A percentile compares a stretch with the other conserved stretches of the same genome.
Conservation (phyloP, 2,113 vertebrate species). For the Romanogobio albipinnatus region DNA sequence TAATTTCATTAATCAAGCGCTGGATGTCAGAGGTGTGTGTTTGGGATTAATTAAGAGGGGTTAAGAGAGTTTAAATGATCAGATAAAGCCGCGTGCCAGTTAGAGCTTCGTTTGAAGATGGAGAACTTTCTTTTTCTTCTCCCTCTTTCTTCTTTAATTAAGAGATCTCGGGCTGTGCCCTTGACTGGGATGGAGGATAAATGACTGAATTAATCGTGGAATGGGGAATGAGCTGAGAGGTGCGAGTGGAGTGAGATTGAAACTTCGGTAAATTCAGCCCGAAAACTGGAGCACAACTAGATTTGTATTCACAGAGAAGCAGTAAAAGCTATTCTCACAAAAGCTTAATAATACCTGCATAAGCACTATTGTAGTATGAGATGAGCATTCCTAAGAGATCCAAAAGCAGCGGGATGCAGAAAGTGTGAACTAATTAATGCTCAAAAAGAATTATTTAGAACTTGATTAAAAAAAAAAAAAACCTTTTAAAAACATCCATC, state of each 20-base stretch:
- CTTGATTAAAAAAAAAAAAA: background rate
- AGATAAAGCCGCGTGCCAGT: conserved; percentile 65
- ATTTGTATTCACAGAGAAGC: conserved; percentile 34
- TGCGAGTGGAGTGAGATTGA: conserved; percentile 43
- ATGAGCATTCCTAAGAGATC: conserved; percentile 6
- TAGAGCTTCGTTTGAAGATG: conserved; percentile 67
- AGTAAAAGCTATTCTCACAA: background rate
- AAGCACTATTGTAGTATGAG: conserved; percentile 6
- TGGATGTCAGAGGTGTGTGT: conserved; percentile 53
- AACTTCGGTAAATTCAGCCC: conserved; percentile 24
- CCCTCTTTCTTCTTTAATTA: conserved; percentile 66
- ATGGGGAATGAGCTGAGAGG: conserved; percentile 51
- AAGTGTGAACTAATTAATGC: conserved; percentile 20
- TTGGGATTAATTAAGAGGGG: conserved; percentile 67
- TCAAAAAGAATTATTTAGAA: conserved; percentile 23
- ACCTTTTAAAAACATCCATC: background rate
- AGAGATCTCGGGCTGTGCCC: conserved; percentile 67
- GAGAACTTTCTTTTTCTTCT: conserved; percentile 58
- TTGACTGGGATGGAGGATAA: conserved; percentile 65
- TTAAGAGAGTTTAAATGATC: conserved; percentile 75
- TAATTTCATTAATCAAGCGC: conserved; percentile 68
- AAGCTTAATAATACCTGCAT: conserved; percentile 22
- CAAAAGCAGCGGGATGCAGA: background rate
- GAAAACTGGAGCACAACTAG: conserved; percentile 16
- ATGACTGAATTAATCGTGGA: conserved; percentile 65